Base-by-base conservation (phyloP, 2,797 vertebrate genomes). In the Triplophysa yarkandensis region DNA sequence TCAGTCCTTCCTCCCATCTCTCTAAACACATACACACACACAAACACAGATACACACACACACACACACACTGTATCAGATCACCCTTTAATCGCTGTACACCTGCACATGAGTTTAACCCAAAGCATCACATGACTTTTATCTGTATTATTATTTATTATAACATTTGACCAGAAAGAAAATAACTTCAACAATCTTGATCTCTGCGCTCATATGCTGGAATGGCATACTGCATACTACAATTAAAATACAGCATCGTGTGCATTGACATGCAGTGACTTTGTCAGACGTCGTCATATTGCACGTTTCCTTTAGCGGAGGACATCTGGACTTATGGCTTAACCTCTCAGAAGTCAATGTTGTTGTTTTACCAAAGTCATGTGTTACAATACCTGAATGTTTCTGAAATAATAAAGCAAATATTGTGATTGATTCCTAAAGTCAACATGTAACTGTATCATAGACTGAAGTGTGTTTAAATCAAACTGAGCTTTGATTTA, bases 41-140 rank as follows among this genome's bases (percentile, higher is more conserved):
- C n/a, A n/a, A n/a, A n/a, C n/a, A n/a, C n/a, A n/a, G n/a, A n/a
- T n/a, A n/a, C n/a, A n/a, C n/a, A n/a, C n/a, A n/a, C n/a, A n/a
- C n/a, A n/a, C n/a, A 74, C 34, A 68, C 62, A 68, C 86, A 89
- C 83, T 85, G 83, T 86, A 88, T 84, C 87, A 87, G 79, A 81
- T 83, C 88, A 80, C 88, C 88, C 86, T 87, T 91, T 89, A 89
- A 91, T 87, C 87, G 85, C 80, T 87, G 83, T 82, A 86, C 87
- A 81, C 88, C 89, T 90, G 82, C 86, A 81, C 87, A 87, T 84
- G 85, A 60, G 50, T 62, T 62, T 9, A 71, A 61, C 57, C 16
- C 21, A 48, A 61, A 25, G n/a, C 19, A 61, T 61, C 41, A 8
- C 50, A 16, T 50, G 27, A 14, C 36, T 71, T 48, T 61, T 4